A percentile compares a stretch with the other conserved stretches of the same genome.
phyloP scores from a whole-genome alignment of 2,113 vertebrate species.

The Pleuronectes platessa region DNA sequence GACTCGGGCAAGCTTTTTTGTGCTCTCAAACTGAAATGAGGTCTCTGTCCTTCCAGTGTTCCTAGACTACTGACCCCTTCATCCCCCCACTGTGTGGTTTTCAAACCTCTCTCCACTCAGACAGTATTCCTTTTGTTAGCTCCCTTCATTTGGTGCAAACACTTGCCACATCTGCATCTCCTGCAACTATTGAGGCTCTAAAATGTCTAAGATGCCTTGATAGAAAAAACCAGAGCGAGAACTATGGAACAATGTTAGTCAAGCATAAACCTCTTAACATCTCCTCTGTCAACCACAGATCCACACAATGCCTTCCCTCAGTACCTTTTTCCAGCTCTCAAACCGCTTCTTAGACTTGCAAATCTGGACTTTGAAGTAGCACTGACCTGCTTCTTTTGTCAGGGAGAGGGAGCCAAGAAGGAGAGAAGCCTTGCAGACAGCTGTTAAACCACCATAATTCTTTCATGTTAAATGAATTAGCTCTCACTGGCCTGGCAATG shows the following conservation, averaged over 20 bases:
- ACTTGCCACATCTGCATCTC: slow-evolving; percentile 62
- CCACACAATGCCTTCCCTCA: slow-evolving; percentile 70
- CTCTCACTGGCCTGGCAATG: slow-evolving; percentile 61
- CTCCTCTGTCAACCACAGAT: slow-evolving; percentile 62
- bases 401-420: slow-evolving; percentile 51
- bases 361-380: slow-evolving; percentile 75
- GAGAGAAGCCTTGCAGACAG: slow-evolving; percentile 68
- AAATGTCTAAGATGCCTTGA: slow-evolving; percentile 64
- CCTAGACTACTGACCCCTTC: slow-evolving; percentile 46
- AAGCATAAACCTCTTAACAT: slow-evolving; percentile 69
- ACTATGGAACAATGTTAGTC: slow-evolving; percentile 69
- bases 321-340: slow-evolving; percentile 67
- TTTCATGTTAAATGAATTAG: slow-evolving; percentile 63
- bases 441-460: slow-evolving; percentile 69
- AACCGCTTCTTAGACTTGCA: slow-evolving; percentile 79
- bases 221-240: slow-evolving; percentile 64
- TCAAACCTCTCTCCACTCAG: slow-evolving; percentile 32
- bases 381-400: slow-evolving; percentile 69
- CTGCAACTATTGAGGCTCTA: slow-evolving; percentile 56
- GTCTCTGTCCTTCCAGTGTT: slow-evolving; percentile 42
- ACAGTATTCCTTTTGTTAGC: slow-evolving; percentile 66
- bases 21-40: slow-evolving; percentile 26
- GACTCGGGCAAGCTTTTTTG: slow-evolving; percentile 11
- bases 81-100: slow-evolving; percentile 54
- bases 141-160: slow-evolving; percentile 46